Evolutionary conservation across 2,113 vertebrate species (phyloP), one percentile per base, ranked within the genome.

Genomic region (Tetraodon nigroviridis): DNA sequence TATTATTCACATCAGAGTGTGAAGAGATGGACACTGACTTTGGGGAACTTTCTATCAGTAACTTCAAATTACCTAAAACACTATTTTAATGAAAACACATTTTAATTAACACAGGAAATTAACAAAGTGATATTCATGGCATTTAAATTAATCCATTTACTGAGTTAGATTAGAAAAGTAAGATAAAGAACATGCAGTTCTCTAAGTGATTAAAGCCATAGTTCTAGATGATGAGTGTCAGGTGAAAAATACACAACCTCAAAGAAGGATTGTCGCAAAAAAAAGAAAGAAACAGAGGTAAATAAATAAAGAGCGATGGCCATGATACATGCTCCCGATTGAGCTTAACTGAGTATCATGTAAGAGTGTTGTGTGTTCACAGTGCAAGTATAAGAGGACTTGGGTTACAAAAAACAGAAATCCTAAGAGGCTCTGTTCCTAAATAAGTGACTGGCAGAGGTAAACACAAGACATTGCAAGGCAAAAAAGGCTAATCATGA

Each of bases 91-190:
- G 75, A 87, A 83, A 88, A 81, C 84, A n/a, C n/a, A n/a, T n/a
- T n/a, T n/a, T 85, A 88, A 90, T 90, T 90, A 88, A 89, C 73
- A 82, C 71, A 55, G 50, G 79, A 87, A 90, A 90, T 90, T 89
- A 89, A 83, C 78, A 77, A 86, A 86, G 77, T 87, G 80, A 89
- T 90, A 91, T 90, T 88, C 89, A 86, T 86, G 78, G 82, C 84
- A 83, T 90, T 89, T 90, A 89, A 87, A 88, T 68, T 5, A 14
- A 78, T 82, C 90, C 90, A 92, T 90, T 92, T 88, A 81, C 88
- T 92, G 89, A 91, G 84, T 85, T 86, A 88, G 88, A 90, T 89
- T 89, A 89, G 71, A 85, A 86, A 87, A 79, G 81, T 78, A 75
- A 87, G 85, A 88, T 89, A 86, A 90, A 78, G 69, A 83, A 86